A percentile compares a stretch with the other conserved stretches of the same genome.
These are phyloP conservation scores for Ploceus nigricollis DNA, from an alignment of 2,113 vertebrate genomes.

Conservation along the genomic window DNA sequence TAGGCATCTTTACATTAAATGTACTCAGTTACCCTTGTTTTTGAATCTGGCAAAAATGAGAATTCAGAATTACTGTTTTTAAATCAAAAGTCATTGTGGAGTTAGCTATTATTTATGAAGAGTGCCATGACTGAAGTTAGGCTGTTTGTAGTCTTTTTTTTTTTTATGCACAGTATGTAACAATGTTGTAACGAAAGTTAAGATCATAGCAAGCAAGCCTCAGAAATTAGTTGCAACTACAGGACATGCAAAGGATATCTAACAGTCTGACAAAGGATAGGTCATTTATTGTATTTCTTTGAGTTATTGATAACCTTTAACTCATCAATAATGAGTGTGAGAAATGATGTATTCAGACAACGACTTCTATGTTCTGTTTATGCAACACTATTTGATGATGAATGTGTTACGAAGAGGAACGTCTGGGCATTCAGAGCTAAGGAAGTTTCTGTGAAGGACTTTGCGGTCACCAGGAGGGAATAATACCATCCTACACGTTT, in stretches of 20 bases:
- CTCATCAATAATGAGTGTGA: constrained; percentile 52
- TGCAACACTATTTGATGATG: not conserved
- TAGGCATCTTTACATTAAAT: not conserved
- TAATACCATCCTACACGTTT: not conserved
- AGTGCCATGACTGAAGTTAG: not conserved
- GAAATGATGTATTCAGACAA: constrained; percentile 15
- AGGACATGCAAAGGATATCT: not conserved
- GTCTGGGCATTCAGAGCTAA: not conserved
- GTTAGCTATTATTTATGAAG: not conserved
- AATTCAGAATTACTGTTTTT: not conserved
- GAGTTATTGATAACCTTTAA: constrained; percentile 53
- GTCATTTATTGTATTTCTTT: constrained; percentile 5
- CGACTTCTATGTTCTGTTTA: constrained; percentile 11
- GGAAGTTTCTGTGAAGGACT: constrained; percentile 16
- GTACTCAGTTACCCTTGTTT: not conserved
- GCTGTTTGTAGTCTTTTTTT: not conserved
- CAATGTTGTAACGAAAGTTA: not conserved
- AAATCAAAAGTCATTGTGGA: not conserved
- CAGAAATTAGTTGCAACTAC: not conserved
- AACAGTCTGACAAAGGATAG: not conserved
- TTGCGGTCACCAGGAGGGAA: not conserved
- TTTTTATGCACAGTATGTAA: not conserved
- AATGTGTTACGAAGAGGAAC: not conserved
- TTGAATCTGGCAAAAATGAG: not conserved
- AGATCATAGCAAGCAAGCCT: not conserved